Conservation (phyloP, 92 coral and sea anemone species). For the Isaurus tuberculatus region DNA sequence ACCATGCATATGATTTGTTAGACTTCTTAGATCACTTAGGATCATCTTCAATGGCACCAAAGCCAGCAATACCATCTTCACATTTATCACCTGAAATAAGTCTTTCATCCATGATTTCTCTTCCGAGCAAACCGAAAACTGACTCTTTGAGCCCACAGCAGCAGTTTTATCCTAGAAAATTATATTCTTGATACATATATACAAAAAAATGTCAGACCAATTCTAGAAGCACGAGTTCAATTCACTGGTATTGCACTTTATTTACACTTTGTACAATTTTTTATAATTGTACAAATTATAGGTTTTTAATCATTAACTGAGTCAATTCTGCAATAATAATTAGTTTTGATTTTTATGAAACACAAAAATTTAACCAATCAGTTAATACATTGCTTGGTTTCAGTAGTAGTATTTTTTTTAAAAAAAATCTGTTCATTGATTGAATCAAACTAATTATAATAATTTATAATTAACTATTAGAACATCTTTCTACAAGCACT, state of each 20-base stretch:
- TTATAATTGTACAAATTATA: too few relatives aligned
- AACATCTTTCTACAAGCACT: not conserved
- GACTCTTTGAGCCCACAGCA: conserved; percentile 71
- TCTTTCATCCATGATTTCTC: conserved; percentile 53
- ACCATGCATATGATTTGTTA: conserved; percentile 54
- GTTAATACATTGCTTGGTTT: too few relatives aligned
- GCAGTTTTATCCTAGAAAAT: conserved; percentile 62
- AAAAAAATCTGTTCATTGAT: too few relatives aligned
- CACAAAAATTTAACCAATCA: too few relatives aligned
- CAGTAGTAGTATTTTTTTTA: too few relatives aligned
- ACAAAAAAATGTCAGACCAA: not conserved
- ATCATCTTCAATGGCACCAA: not conserved
- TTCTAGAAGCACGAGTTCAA: not conserved
- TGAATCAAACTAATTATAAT: too few relatives aligned
- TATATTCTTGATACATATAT: conserved; percentile 31
- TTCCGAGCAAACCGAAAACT: conserved; percentile 70
- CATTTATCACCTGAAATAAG: conserved; percentile 40
- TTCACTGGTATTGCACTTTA: not conserved
- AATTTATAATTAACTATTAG: too few relatives aligned
- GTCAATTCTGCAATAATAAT: too few relatives aligned
- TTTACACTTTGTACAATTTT: too few relatives aligned
- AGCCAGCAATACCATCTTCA: not conserved
- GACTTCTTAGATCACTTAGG: conserved; percentile 66
- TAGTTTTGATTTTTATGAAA: too few relatives aligned
- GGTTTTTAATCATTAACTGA: too few relatives aligned